Conservation (phyloP, 2,888 invertebrate species). For the Helleia helle region DNA sequence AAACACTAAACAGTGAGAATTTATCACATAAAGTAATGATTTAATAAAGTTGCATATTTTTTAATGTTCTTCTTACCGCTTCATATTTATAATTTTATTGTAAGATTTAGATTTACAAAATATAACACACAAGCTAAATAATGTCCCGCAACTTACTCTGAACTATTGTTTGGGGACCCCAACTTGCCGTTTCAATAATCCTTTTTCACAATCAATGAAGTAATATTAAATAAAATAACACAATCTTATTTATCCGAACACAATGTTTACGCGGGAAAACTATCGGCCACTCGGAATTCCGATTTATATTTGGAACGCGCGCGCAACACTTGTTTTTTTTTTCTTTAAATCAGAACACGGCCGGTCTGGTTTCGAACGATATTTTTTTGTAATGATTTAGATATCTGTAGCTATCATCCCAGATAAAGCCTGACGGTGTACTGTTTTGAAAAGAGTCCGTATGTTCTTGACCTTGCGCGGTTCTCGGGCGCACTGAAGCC, state of each 20-base stretch:
- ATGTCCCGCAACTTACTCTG: constrained; percentile 8
- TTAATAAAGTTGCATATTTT: no score
- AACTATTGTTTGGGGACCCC: constrained; percentile 9
- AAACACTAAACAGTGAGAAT: no score
- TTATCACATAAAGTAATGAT: no score
- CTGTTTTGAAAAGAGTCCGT: constrained; percentile 53
- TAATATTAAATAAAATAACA: constrained; percentile 1
- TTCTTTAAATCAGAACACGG: constrained; percentile 20
- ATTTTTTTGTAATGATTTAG: constrained; percentile 26
- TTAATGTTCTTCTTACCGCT: no score
- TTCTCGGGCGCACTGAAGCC: constrained; percentile 55
- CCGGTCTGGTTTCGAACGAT: constrained; percentile 21
- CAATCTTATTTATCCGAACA: constrained; percentile 15
- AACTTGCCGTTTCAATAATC: constrained; percentile 13
- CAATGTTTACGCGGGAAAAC: constrained; percentile 25
- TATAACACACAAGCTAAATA: no score
- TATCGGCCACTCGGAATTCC: constrained; percentile 27
- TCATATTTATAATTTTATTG: no score
- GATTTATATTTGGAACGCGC: constrained; percentile 48
- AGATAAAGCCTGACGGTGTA: constrained; percentile 40
- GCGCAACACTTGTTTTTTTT: constrained; percentile 24
- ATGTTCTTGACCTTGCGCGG: constrained; percentile 67
- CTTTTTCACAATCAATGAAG: constrained; percentile 9
- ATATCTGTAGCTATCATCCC: constrained; percentile 40
- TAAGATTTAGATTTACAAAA: no score